phyloP scores from a whole-genome alignment of 92 coral and sea anemone genomes.

The Desmophyllum pertusum region DNA sequence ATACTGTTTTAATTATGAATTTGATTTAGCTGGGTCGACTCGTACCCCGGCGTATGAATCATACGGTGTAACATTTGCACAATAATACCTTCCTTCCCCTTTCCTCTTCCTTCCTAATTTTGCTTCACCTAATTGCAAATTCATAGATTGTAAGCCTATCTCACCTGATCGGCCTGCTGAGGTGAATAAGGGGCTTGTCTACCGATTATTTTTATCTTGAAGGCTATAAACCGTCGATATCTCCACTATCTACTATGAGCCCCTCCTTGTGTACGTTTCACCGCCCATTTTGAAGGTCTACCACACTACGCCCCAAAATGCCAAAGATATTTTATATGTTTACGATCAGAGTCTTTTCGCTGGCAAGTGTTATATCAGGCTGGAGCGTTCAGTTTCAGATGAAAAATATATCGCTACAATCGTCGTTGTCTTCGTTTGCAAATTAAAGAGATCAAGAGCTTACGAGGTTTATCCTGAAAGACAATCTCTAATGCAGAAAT shows the following conservation, averaged over 20 bases:
- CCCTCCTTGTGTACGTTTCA: background rate
- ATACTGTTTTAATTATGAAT: background rate
- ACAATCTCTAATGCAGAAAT: background rate
- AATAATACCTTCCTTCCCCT: background rate
- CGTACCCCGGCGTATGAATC: background rate
- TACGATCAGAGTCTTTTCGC: background rate
- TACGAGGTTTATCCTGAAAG: background rate
- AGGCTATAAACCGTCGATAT: background rate
- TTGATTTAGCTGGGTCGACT: background rate
- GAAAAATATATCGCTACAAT: background rate
- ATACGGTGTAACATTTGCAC: too few species aligned
- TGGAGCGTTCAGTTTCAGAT: background rate
- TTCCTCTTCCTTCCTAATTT: background rate
- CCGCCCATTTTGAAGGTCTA: background rate
- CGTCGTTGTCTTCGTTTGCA: background rate
- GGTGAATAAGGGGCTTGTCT: constrained; percentile 14
- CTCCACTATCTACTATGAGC: constrained; percentile 11
- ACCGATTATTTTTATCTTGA: constrained; percentile 16
- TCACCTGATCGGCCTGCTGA: background rate
- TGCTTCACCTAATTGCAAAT: background rate
- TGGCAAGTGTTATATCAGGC: background rate
- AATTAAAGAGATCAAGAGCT: background rate
- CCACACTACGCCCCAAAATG: constrained; percentile 13
- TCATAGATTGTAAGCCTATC: background rate
- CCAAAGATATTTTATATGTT: constrained; percentile 3